Evolutionary conservation across 2,113 vertebrate species (phyloP).

Genomic region (Coptodon bakossiorum): DNA sequence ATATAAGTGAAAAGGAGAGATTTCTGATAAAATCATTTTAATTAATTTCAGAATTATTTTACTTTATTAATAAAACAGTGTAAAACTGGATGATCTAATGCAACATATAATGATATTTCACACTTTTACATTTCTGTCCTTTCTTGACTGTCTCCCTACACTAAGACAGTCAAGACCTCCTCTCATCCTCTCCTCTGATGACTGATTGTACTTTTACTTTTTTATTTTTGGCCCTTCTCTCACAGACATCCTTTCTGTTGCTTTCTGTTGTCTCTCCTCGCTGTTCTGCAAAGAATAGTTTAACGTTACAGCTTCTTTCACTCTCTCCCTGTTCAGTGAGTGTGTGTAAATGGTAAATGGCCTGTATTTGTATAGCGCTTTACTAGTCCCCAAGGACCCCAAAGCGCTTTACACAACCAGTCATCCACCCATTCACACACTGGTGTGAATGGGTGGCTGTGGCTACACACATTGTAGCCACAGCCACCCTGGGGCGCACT

Average conservation of each 20-base stretch:
- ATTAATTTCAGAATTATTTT: neutral
- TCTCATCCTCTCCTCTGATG: neutral
- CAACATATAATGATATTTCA: neutral
- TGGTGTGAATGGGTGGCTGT: too few relatives aligned
- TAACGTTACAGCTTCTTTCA: neutral
- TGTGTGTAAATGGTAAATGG: neutral
- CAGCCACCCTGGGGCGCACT: rapidly evolving
- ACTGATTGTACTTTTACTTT: neutral
- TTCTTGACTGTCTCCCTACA: neutral
- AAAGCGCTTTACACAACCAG: too few relatives aligned
- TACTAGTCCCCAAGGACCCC: too few relatives aligned
- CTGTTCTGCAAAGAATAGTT: neutral
- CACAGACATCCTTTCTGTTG: neutral
- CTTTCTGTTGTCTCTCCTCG: rapidly evolving
- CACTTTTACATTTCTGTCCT: neutral
- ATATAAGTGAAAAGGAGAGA: neutral
- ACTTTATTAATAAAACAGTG: neutral
- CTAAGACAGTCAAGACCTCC: neutral
- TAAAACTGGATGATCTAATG: neutral
- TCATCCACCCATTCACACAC: too few relatives aligned
- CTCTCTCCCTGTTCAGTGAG: neutral
- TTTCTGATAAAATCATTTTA: neutral
- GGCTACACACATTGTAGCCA: neutral
- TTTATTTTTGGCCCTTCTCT: neutral
- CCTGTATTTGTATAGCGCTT: too few relatives aligned